phyloP scores from a whole-genome alignment of 2,797 vertebrate genomes.

The Nyctalus aviator region DNA sequence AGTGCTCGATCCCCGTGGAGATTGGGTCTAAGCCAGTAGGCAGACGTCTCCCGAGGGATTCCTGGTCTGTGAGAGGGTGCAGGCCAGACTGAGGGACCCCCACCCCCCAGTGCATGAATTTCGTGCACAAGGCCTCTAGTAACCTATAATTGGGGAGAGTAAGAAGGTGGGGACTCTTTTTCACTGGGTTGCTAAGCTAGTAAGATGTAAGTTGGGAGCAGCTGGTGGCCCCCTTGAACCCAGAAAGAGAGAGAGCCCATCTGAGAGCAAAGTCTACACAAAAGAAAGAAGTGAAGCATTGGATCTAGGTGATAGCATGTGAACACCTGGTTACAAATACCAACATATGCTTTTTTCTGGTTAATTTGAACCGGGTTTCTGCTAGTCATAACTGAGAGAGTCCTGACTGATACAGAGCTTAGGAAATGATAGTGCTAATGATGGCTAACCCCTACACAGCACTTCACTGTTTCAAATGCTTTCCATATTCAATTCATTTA shows the following conservation, averaged over 20 bases:
- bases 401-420: background rate
- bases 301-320: background rate
- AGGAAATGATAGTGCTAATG: background rate
- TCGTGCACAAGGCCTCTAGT: background rate
- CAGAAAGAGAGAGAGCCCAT: too few species aligned
- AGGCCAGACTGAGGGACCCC: too few species aligned
- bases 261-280: background rate
- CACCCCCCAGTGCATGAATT: too few species aligned
- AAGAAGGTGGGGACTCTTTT: background rate
- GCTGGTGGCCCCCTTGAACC: background rate
- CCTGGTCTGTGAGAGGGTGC: too few species aligned
- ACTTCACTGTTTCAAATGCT: background rate
- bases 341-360: background rate
- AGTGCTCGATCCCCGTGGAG: too few species aligned
- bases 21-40: too few species aligned
- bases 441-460: background rate
- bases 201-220: background rate
- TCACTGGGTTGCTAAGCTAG: background rate
- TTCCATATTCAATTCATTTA: background rate
- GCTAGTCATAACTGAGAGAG: background rate
- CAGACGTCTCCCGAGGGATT: too few species aligned
- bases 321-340: background rate
- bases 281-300: background rate
- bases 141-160: background rate
- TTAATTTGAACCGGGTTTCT: conserved; percentile 27